Conservation (phyloP, 2,888 invertebrate species). For the Synergus laeviventris region DNA sequence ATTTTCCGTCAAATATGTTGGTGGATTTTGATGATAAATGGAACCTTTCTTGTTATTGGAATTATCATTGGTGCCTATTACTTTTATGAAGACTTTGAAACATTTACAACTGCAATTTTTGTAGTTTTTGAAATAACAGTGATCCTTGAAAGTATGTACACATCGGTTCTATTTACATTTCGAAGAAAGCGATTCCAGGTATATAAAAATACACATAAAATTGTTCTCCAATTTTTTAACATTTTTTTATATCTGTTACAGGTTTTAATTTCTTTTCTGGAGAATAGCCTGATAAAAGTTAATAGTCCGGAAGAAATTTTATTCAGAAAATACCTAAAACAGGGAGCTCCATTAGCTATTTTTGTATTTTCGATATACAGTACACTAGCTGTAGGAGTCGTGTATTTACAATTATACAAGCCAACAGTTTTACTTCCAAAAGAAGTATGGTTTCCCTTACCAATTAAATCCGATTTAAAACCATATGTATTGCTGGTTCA, state of each 20-base stretch:
- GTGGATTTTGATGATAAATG: conserved; percentile 18
- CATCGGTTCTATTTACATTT: neutral
- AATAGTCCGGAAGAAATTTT: neutral
- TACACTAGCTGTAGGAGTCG: neutral
- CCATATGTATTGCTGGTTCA: neutral
- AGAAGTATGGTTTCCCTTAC: conserved; percentile 20
- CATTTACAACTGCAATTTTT: conserved; percentile 9
- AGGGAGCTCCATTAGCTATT: neutral
- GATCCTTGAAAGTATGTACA: neutral
- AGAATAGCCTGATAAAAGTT: neutral
- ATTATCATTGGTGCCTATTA: neutral
- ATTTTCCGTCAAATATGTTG: conserved; percentile 1
- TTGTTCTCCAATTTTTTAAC: neutral
- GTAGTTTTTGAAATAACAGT: conserved; percentile 25
- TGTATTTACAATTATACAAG: neutral
- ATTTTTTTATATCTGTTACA: neutral
- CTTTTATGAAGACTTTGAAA: neutral
- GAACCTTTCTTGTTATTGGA: neutral
- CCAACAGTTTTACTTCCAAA: conserved; percentile 10
- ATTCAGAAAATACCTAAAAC: neutral
- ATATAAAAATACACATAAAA: neutral
- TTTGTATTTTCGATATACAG: neutral
- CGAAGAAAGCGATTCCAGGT: neutral
- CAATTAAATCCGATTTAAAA: neutral
- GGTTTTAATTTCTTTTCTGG: neutral